A percentile compares a stretch with the other conserved stretches of the same genome.
Evolutionary conservation across 1,140 invertebrate species (phyloP).

Genomic region (Prorops nasuta): DNA sequence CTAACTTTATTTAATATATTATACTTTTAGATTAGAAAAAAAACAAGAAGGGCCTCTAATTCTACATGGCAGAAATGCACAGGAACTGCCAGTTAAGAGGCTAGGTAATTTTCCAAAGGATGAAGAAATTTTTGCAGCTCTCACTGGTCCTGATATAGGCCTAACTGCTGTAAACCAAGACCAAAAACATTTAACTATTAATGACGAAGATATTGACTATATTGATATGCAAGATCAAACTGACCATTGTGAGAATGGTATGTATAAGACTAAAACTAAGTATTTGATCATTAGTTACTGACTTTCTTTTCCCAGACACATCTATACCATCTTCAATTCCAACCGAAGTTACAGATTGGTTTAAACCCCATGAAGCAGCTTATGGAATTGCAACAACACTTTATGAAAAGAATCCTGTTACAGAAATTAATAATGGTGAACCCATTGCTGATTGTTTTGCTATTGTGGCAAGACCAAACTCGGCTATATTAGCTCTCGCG

Average conservation of each 20-base stretch:
- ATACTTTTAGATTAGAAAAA: conserved; percentile 39
- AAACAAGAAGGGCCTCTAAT: conserved; percentile 61
- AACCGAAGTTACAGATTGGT: conserved; percentile 72
- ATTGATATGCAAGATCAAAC: conserved; percentile 69
- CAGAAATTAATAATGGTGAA: conserved; percentile 74
- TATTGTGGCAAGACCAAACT: conserved; percentile 76
- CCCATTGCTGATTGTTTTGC: conserved; percentile 91
- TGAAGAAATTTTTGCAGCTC: conserved; percentile 63
- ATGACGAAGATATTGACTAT: conserved; percentile 72
- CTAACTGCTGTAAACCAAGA: conserved; percentile 70
- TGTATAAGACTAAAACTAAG: neutral
- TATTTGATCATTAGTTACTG: no score
- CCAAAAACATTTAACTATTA: conserved; percentile 65
- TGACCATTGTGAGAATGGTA: conserved; percentile 46
- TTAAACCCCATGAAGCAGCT: conserved; percentile 62
- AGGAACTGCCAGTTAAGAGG: conserved; percentile 63
- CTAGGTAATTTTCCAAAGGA: conserved; percentile 58
- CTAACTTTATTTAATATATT: neutral
- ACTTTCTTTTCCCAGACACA: no score
- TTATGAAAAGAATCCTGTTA: conserved; percentile 79
- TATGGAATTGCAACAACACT: conserved; percentile 73
- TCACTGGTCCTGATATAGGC: conserved; percentile 76
- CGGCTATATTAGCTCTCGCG: conserved; percentile 78
- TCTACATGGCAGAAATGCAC: conserved; percentile 65
- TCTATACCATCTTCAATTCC: no score